Percentiles rank a stretch among this genome's conserved stretches.
These are phyloP conservation scores for Eudyptes chrysolophus DNA, from an alignment of 2,113 vertebrate species.

Conservation along the genomic window DNA sequence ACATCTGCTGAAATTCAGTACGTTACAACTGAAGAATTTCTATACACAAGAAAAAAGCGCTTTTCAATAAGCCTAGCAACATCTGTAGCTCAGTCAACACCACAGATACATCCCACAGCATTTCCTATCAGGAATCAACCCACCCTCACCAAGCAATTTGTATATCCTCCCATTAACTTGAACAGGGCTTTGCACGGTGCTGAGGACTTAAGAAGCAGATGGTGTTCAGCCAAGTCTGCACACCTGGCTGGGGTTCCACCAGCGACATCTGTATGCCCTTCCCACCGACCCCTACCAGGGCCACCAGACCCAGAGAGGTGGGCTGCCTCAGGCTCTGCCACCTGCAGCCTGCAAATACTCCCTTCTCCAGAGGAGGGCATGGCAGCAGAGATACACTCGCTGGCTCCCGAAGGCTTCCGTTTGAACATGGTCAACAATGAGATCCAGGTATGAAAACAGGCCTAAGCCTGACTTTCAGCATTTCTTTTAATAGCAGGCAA, in stretches of 20 bases:
- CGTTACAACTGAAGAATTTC: neutral
- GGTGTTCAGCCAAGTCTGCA: neutral
- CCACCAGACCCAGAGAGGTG: neutral
- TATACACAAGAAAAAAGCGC: neutral
- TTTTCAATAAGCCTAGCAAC: neutral
- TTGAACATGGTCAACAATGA: neutral
- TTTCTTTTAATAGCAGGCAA: neutral
- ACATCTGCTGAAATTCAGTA: neutral
- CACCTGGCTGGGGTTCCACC: neutral
- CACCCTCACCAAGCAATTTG: neutral
- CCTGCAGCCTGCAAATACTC: neutral
- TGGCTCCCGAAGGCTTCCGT: fast-evolving
- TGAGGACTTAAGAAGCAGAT: neutral
- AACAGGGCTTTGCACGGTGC: neutral
- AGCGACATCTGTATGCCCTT: neutral
- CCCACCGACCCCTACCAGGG: neutral
- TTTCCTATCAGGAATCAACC: neutral
- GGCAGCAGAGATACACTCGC: neutral
- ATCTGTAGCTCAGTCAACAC: neutral
- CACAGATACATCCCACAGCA: neutral
- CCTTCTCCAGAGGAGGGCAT: neutral
- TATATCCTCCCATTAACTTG: neutral
- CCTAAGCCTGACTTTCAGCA: neutral
- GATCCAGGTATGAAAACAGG: neutral
- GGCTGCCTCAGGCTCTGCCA: neutral